phyloP scores from a whole-genome alignment of 1,140 invertebrate species.

The Wasmannia auropunctata region DNA sequence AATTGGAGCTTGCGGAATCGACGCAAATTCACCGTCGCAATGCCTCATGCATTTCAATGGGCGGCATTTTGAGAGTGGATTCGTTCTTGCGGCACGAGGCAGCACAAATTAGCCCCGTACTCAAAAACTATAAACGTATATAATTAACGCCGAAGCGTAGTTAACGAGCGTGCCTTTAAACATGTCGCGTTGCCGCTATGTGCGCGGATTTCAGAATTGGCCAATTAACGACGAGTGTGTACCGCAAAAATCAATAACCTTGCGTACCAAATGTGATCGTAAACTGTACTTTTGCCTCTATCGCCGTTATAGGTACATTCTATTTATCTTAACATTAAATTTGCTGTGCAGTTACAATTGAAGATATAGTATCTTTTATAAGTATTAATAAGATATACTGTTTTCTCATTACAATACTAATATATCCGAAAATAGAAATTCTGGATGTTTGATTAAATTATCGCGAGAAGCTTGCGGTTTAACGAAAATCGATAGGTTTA shows the following conservation, averaged over 20 bases:
- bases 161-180: constrained; percentile 7
- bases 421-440: not conserved
- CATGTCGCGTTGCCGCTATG: not conserved
- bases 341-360: not conserved
- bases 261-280: not conserved
- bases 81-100: not conserved
- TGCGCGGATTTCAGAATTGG: not conserved
- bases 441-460: not conserved
- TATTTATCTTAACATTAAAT: not conserved
- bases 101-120: not conserved
- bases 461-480: not conserved
- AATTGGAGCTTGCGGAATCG: not conserved
- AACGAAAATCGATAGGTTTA: not conserved
- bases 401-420: not conserved
- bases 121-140: constrained; percentile 2
- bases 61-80: not conserved
- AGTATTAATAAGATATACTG: not conserved
- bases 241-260: constrained; percentile 16
- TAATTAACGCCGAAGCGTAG: not conserved
- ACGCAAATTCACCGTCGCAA: constrained; percentile 1
- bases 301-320: not conserved
- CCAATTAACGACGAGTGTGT: not conserved
- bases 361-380: not conserved
- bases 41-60: constrained; percentile 16
- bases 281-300: not conserved